Evolutionary conservation across 2,797 vertebrate species (phyloP).

Genomic region (Smutsia gigantea): DNA sequence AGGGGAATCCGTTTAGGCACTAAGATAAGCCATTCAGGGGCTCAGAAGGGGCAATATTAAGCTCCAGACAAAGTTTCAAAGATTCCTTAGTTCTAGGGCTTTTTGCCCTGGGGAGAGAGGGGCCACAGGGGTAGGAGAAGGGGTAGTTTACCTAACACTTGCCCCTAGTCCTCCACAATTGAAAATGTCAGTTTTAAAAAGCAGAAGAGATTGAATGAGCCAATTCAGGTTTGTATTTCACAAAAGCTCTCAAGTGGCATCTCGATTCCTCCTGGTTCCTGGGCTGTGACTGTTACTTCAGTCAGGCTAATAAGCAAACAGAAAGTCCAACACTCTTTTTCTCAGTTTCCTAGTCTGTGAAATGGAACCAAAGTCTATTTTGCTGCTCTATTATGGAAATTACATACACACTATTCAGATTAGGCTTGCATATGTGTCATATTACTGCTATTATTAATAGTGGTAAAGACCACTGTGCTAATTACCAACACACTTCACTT

Average conservation of each 20-base stretch:
- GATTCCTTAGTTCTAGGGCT: not conserved
- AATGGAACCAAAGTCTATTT: not conserved
- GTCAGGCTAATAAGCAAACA: not conserved
- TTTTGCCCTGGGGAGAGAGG: not conserved
- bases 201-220: not conserved
- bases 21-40: not conserved
- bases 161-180: not conserved
- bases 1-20: not conserved
- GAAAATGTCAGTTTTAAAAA: not conserved
- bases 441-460: not conserved
- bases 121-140: accelerated
- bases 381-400: not conserved
- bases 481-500: not conserved
- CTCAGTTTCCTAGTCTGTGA: not conserved
- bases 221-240: not conserved
- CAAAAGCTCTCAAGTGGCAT: not conserved
- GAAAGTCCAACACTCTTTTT: not conserved
- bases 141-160: not conserved
- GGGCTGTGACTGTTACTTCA: not conserved
- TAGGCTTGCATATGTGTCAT: accelerated
- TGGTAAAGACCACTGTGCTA: not conserved
- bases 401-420: not conserved
- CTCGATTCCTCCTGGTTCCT: not conserved
- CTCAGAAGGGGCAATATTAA: not conserved
- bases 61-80: not conserved